Evolutionary conservation across 2,888 invertebrate species (phyloP), one percentile per base, ranked within the genome.

Genomic region (Keiferia lycopersicella): DNA sequence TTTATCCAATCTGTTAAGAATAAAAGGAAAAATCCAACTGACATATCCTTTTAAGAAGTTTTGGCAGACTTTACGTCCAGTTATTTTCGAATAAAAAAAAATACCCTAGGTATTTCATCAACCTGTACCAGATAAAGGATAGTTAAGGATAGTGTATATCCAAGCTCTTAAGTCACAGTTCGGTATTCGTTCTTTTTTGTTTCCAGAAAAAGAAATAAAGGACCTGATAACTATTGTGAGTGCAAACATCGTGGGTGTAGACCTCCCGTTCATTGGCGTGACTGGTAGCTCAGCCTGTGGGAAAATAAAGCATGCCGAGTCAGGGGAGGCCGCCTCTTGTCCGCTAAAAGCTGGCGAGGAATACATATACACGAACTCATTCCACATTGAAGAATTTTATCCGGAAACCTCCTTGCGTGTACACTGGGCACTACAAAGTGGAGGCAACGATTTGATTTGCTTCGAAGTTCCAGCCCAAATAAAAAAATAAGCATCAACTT

Each of bases 261-360:
- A 93, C 0, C 80, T 96, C 61, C 96, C 96, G 0, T 96, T 96
- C 77, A 79, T 95, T 22, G 96, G 96, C 10, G 94, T 95, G 56
- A 94, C 95, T 71, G 94, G 94, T 11, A 92, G 91, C 41, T 90
- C 91, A 68, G 96, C 95, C 10, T 96, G 96, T 72, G 80, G 86
- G 2, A 86, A 93, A 64, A 86, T 92, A 64, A 68, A 66, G 18
- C 70, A 69, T 18, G 82, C 80, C 2, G 80, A 79, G 3, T 93
- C 93, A 66, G 88, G 82, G 58, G 91, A 92, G 0, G 87, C 93
- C 66, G 93, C 92, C 1, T 85, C 92, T 0, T 96, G 96, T 70
- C 95, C 96, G 0, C 83, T 96, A 51, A 91, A 93, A 69, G 91
- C 93, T 14, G 94, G 93, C 45, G 80, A 87, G 65, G 93, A 93